Evolutionary conservation across 2,113 vertebrate genomes (phyloP), one percentile per base, ranked within the genome.

Genomic region (Myotis lucifugus): DNA sequence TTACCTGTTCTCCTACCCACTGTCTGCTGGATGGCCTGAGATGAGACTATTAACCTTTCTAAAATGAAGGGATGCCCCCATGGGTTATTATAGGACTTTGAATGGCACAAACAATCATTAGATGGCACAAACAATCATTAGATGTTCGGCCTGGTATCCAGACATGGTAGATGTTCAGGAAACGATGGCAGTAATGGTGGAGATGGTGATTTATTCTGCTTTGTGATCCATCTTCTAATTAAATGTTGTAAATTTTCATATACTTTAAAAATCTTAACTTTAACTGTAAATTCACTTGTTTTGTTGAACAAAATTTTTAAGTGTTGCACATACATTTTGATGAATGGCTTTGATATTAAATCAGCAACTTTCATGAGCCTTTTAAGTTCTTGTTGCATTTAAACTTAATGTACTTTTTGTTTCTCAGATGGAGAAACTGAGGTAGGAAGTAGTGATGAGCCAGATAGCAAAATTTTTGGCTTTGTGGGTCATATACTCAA

Each of bases 321-420:
- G 3, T 10, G 61, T 83, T 73, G 59, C 82, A 23, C 14, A 34
- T 84, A 85, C 56, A 48, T 92, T 85, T 82, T 64, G 27, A 66
- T 56, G n/a, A 88, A 70, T 85, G 73, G 8, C 66, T 95, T 92
- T 85, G 66, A 81, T 48, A 32, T 61, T 85, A 92, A 72, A n/a
- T 83, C 29, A 76, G 77, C 6, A 72, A 32, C 64, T 70, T 88
- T 34, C n/a, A 15, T 56, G 37, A 92, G 19, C 29, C 46, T 85
- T 90, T 73, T 56, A 79, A 87, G 37, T 96, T 96, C 69, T 91
- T 40, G 8, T 52, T 90, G 81, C 73, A 96, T 66, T 95, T 74
- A 74, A 90, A 91, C 3, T 40, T 40, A 54, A n/a, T 50, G 32
- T 73, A 77, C 48, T 56, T 93, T 92, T 93, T 78, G 11, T 94